These are phyloP conservation scores for Eugnorisma glareosa DNA, from an alignment of 2,888 invertebrate genomes.

Conservation along the genomic window DNA sequence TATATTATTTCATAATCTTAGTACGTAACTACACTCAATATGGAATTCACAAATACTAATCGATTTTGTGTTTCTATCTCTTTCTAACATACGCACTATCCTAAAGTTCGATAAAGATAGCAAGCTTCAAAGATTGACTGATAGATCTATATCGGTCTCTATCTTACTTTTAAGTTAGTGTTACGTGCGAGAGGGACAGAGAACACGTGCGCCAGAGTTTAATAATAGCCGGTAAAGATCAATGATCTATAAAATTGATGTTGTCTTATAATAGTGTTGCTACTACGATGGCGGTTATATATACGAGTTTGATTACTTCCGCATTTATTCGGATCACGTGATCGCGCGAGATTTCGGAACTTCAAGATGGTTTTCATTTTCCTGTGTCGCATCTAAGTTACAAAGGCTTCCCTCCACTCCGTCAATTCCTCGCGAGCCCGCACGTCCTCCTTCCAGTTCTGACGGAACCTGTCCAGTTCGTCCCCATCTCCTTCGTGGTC, in stretches of 20 bases:
- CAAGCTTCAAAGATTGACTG: background rate
- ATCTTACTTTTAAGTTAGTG: constrained; percentile 9
- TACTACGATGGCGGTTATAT: constrained; percentile 33
- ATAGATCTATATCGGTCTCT: constrained; percentile 26
- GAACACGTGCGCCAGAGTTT: constrained; percentile 69
- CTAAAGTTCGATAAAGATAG: constrained; percentile 44
- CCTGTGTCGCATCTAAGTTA: background rate
- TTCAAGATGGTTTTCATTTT: background rate
- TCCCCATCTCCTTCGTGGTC: too few relatives aligned
- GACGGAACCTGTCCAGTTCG: too few relatives aligned
- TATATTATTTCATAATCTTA: constrained; percentile 58
- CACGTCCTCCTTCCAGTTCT: too few relatives aligned
- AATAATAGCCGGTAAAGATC: constrained; percentile 69
- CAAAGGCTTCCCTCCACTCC: too few relatives aligned
- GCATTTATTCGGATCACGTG: constrained; percentile 27
- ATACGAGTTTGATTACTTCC: constrained; percentile 47
- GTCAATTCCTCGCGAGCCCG: too few relatives aligned
- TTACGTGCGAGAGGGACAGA: constrained; percentile 41
- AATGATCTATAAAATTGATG: constrained; percentile 72
- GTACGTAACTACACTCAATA: constrained; percentile 33
- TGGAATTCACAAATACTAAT: constrained; percentile 45
- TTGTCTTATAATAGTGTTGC: constrained; percentile 63
- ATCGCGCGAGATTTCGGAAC: constrained; percentile 3
- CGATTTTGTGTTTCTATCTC: constrained; percentile 36
- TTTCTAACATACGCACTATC: constrained; percentile 29